Conservation (phyloP, 2,113 vertebrate genomes). For the Axis porcinus region DNA sequence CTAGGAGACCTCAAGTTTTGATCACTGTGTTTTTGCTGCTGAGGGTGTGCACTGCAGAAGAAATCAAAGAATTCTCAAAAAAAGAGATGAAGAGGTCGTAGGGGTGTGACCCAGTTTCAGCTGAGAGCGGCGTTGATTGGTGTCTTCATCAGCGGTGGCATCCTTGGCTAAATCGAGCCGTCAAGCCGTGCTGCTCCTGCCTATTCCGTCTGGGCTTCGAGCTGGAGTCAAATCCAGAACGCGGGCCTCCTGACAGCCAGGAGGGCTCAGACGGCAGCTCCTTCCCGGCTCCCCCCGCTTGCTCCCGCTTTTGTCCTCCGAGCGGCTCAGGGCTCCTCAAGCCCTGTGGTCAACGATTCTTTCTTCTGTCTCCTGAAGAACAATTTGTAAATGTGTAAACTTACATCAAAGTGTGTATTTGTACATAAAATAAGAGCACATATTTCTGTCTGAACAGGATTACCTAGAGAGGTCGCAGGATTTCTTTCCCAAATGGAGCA, state of each 20-base stretch:
- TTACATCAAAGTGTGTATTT: not conserved
- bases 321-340: not conserved
- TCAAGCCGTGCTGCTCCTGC: accelerated
- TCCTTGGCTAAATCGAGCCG: not conserved
- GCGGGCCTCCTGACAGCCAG: not conserved
- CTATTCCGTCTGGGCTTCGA: not conserved
- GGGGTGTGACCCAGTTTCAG: not conserved
- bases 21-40: not conserved
- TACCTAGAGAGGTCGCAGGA: not conserved
- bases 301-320: not conserved
- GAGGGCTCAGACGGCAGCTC: not conserved
- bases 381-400: not conserved
- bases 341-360: not conserved
- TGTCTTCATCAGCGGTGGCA: accelerated
- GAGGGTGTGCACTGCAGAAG: not conserved
- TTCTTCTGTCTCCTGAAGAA: not conserved
- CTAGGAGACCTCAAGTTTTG: not conserved
- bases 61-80: not conserved
- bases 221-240: not conserved
- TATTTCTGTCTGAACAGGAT: not conserved
- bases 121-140: not conserved
- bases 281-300: not conserved
- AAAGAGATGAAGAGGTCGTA: not conserved
- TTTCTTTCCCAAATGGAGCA: not conserved
- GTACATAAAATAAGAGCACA: not conserved